Evolutionary conservation across 2,888 invertebrate genomes (phyloP).

Genomic region (Agriopis leucophaearia): DNA sequence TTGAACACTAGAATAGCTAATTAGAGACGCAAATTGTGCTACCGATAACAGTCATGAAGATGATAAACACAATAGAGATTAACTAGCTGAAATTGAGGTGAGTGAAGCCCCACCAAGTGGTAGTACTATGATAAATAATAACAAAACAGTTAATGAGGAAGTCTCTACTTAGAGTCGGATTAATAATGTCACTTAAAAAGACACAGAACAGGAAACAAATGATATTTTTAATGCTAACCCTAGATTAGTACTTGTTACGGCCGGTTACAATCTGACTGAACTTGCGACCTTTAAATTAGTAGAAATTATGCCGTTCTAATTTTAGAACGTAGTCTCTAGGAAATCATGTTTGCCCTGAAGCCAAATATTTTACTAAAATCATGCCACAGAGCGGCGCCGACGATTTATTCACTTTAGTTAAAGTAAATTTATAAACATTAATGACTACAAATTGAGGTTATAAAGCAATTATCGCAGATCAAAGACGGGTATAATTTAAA

Average conservation of each 20-base stretch:
- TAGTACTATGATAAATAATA: slow-evolving; percentile 75
- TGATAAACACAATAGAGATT: slow-evolving; percentile 69
- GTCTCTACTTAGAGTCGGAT: slow-evolving; percentile 80
- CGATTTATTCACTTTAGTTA: slow-evolving; percentile 37
- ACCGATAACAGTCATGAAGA: slow-evolving; percentile 46
- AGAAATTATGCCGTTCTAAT: slow-evolving; percentile 44
- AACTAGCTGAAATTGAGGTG: slow-evolving; percentile 70
- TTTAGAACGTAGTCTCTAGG: slow-evolving; percentile 39
- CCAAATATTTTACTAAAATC: slow-evolving; percentile 29
- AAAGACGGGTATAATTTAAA: slow-evolving; percentile 31
- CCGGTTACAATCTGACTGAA: slow-evolving; percentile 59
- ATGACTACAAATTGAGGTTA: slow-evolving; percentile 44
- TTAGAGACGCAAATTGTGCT: slow-evolving; percentile 40
- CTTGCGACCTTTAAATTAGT: slow-evolving; percentile 45
- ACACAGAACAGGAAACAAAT: slow-evolving; percentile 76
- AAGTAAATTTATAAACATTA: slow-evolving; percentile 43
- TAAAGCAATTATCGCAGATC: slow-evolving; percentile 34
- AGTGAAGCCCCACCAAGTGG: slow-evolving; percentile 51
- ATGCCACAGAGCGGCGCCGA: slow-evolving; percentile 25
- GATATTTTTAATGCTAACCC: slow-evolving; percentile 78
- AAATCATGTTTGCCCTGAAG: slow-evolving; percentile 37
- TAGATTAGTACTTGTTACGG: slow-evolving; percentile 76
- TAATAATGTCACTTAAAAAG: slow-evolving; percentile 81
- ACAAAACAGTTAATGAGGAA: slow-evolving; percentile 83
- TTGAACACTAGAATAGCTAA: slow-evolving; percentile 30